Evolutionary conservation across 2,113 vertebrate species (phyloP).

Genomic region (Centrocercus urophasianus): DNA sequence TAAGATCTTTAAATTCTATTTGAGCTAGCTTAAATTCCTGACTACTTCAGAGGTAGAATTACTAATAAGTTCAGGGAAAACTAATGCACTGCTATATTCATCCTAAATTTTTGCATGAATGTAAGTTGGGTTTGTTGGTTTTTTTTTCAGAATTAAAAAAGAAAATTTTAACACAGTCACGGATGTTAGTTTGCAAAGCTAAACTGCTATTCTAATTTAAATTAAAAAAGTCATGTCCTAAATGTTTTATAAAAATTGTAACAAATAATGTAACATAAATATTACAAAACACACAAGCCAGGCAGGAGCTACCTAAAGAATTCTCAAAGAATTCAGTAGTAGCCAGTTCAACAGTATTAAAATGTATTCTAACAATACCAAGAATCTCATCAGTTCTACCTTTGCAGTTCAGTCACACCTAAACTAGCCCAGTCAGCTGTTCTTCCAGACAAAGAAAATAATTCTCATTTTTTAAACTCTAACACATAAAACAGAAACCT

Average conservation of each 20-base stretch:
- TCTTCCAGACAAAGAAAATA: background rate
- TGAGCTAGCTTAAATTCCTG: background rate
- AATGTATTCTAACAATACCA: background rate
- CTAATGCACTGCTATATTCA: background rate
- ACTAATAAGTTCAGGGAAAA: background rate
- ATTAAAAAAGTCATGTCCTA: background rate
- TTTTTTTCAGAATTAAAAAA: background rate
- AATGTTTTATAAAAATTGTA: background rate
- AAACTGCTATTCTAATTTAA: background rate
- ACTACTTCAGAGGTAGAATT: background rate
- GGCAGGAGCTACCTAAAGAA: background rate
- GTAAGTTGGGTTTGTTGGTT: fast-evolving
- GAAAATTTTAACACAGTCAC: background rate
- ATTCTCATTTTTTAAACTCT: background rate
- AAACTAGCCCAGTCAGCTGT: background rate
- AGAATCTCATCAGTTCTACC: background rate
- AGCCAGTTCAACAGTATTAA: background rate
- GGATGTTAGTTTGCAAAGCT: background rate
- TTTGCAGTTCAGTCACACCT: background rate
- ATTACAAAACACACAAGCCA: background rate
- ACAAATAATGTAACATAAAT: background rate
- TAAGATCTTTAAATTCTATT: background rate
- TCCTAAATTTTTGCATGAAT: background rate
- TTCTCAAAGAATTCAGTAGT: background rate
- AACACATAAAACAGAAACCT: background rate